phyloP scores from a whole-genome alignment of 2,888 invertebrate genomes.

The Plutella xylostella region DNA sequence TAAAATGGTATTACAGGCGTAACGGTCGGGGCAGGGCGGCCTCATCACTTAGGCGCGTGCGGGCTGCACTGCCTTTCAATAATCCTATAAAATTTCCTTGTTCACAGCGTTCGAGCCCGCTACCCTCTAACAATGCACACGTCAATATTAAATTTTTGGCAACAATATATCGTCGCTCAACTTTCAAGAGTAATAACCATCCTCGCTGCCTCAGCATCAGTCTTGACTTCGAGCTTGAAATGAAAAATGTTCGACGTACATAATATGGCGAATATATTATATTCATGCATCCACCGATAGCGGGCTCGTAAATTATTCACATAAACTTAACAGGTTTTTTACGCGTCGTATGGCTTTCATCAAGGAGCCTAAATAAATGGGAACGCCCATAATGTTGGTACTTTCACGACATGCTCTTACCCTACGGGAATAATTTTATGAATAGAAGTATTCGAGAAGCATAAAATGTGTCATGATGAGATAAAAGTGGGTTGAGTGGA shows the following conservation, averaged over 20 bases:
- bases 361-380: too few relatives aligned
- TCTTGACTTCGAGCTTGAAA: slow-evolving; percentile 36
- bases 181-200: slow-evolving; percentile 50
- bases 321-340: slow-evolving; percentile 17
- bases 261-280: too few relatives aligned
- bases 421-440: too few relatives aligned
- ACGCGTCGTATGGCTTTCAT: too few relatives aligned
- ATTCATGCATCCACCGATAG: slow-evolving; percentile 37
- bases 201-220: slow-evolving; percentile 32
- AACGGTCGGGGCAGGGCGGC: slow-evolving; percentile 56
- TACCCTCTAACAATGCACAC: slow-evolving; percentile 43
- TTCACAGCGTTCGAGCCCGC: slow-evolving; percentile 30
- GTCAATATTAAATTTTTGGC: slow-evolving; percentile 52
- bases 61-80: slow-evolving; percentile 50
- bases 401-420: too few relatives aligned
- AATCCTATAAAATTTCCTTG: slow-evolving; percentile 52
- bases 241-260: slow-evolving; percentile 51
- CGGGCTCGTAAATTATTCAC: slow-evolving; percentile 44
- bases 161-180: slow-evolving; percentile 51
- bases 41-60: slow-evolving; percentile 59
- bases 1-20: slow-evolving; percentile 65
- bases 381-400: too few relatives aligned
- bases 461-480: too few relatives aligned
- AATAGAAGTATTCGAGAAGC: too few relatives aligned
- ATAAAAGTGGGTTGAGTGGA: neutral